Evolutionary conservation across 2,888 invertebrate species (phyloP).

Genomic region (Diploptera punctata): DNA sequence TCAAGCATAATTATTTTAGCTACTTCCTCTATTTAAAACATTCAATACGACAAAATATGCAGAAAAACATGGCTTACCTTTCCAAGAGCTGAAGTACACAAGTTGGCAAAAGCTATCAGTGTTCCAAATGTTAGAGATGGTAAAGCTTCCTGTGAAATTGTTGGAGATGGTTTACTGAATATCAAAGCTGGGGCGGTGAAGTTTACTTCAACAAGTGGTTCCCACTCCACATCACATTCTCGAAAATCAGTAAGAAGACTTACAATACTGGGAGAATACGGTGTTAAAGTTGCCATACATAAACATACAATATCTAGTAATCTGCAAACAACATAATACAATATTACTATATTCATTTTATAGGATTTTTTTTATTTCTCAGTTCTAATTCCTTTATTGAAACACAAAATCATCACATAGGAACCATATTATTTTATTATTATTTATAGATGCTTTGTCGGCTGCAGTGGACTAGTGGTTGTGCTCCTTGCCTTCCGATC

Average conservation of each 20-base stretch:
- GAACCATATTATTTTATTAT: too few species aligned
- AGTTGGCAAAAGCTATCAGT: constrained; percentile 14
- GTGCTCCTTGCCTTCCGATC: too few species aligned
- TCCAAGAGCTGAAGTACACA: constrained; percentile 25
- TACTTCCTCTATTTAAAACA: not conserved
- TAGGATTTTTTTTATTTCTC: too few species aligned
- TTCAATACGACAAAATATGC: not conserved
- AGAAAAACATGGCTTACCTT: not conserved
- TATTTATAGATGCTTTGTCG: too few species aligned
- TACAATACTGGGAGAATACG: constrained; percentile 17
- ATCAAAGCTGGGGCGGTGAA: constrained; percentile 12
- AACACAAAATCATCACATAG: too few species aligned
- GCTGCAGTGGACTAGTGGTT: too few species aligned
- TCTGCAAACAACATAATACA: not conserved
- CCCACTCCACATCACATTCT: constrained; percentile 10
- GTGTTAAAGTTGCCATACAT: constrained; percentile 17
- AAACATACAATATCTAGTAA: constrained; percentile 20
- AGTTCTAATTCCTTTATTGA: too few species aligned
- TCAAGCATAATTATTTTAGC: too few species aligned
- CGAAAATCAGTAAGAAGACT: constrained; percentile 19
- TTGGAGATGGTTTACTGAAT: constrained; percentile 9
- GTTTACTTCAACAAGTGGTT: constrained; percentile 1
- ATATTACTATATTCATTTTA: too few species aligned
- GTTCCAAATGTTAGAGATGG: constrained; percentile 13
- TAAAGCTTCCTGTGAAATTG: not conserved